Evolutionary conservation across 2,888 invertebrate genomes (phyloP), one percentile per base, ranked within the genome.

Genomic region (Cyrtodaria siliqua): DNA sequence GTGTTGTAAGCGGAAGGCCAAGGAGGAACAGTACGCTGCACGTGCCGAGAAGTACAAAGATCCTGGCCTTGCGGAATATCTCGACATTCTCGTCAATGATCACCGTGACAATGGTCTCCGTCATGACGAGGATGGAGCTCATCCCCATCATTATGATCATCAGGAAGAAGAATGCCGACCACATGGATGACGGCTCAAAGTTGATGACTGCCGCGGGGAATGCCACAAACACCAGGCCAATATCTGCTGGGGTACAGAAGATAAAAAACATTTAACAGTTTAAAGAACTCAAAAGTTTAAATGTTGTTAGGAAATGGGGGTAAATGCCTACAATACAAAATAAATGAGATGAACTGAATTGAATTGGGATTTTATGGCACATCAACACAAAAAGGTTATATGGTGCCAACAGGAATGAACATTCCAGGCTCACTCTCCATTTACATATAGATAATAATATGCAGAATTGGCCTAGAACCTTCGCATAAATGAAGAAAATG

Each of bases 1-100:
- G 86, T 90, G 95, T 96, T 90, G 96, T 95, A 95, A 97, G 96
- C 29, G 96, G 95, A 42, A 97, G 89, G 0, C 95, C 96, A 50
- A 96, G 93, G 14, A 96, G 81, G 92, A 96, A 96, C 87, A 96
- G 95, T 0, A 93, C 85, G 49, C 94, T 87, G 91, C 96, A 96
- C n/a, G 96, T 95, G 24, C 92, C 93, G 0, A 95, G 94, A 2
- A 96, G 95, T 27, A 96, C 95, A 14, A 89, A 64, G 18, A 86
- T 73, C 49, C 87, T 70, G 33, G 76, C 73, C 66, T 81, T 80
- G 4, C 82, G 76, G 44, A 86, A 53, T 20, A 81, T 56, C 12
- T 76, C 71, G 14, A 84, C 69, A 44, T 85, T 78, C 59, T 86
- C 87, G 53, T 88, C 88, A n/a, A 86, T 82, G 16, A 89, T 83